These are phyloP conservation scores for Cantharis nigra DNA, from an alignment of 2,888 invertebrate genomes.

Conservation along the genomic window DNA sequence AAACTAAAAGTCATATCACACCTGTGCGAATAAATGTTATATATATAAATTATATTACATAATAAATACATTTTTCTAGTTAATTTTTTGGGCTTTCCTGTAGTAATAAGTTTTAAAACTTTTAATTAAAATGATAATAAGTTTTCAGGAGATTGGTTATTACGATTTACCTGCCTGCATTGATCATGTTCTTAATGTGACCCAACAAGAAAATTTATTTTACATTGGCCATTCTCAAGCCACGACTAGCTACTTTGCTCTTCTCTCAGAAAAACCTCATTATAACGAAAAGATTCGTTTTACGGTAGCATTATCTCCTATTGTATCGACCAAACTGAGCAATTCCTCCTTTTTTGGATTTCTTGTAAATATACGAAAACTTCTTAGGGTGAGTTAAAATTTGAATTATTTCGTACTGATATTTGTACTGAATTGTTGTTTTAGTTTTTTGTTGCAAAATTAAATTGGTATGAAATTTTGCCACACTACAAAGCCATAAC, in stretches of 20 bases:
- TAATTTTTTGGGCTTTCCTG: too few relatives aligned
- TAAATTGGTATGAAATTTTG: neutral
- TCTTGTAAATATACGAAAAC: neutral
- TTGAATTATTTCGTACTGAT: neutral
- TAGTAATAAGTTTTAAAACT: neutral
- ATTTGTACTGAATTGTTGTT: neutral
- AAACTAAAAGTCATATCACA: too few relatives aligned
- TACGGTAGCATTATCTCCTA: slow-evolving; percentile 66
- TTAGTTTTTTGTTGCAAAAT: neutral
- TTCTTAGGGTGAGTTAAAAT: neutral
- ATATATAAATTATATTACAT: too few relatives aligned
- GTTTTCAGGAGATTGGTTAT: slow-evolving; percentile 78
- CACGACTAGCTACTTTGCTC: slow-evolving; percentile 66
- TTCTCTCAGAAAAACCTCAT: slow-evolving; percentile 61
- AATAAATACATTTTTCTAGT: too few relatives aligned
- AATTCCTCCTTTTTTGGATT: slow-evolving; percentile 52
- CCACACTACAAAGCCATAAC: neutral
- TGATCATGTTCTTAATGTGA: slow-evolving; percentile 64
- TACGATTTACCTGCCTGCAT: slow-evolving; percentile 79
- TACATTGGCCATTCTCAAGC: slow-evolving; percentile 75
- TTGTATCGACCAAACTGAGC: slow-evolving; percentile 58
- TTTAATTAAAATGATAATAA: slow-evolving; percentile 49
- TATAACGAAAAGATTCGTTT: slow-evolving; percentile 64
- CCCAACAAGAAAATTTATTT: slow-evolving; percentile 62
- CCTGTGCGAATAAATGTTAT: too few relatives aligned